Conservation (phyloP, 2,113 vertebrate species). For the Cinclus cinclus region DNA sequence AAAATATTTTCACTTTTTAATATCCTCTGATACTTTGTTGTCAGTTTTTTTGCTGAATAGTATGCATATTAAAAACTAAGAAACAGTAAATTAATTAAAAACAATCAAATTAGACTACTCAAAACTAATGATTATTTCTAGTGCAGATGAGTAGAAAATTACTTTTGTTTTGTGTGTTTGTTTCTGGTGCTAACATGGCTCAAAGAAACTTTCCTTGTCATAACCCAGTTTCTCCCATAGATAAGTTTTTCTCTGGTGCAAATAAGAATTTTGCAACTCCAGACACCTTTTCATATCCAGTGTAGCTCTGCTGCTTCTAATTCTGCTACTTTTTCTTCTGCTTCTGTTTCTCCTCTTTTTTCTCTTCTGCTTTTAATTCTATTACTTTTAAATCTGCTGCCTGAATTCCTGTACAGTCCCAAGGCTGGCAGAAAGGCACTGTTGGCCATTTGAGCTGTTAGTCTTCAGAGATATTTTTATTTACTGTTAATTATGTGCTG, state of each 20-base stretch:
- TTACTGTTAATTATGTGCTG: background rate
- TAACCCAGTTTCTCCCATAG: background rate
- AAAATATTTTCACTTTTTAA: background rate
- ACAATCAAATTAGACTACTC: background rate
- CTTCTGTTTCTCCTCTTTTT: too few species aligned
- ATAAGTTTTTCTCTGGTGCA: background rate
- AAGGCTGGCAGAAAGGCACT: background rate
- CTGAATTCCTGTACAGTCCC: background rate
- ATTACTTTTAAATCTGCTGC: background rate
- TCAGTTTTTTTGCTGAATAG: background rate
- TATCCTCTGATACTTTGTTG: background rate
- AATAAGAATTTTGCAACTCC: background rate
- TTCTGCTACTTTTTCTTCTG: background rate
- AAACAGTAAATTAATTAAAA: background rate
- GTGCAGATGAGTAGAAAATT: background rate
- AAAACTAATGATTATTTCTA: background rate
- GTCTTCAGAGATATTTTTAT: background rate
- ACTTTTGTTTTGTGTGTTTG: background rate
- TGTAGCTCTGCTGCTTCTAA: background rate
- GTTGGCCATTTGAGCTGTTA: background rate
- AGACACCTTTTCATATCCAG: background rate
- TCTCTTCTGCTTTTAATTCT: background rate
- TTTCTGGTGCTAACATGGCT: background rate
- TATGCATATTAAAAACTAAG: background rate
- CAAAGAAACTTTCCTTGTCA: background rate